Evolutionary conservation across 2,888 invertebrate genomes (phyloP).

Genomic region (Furcula furcula): DNA sequence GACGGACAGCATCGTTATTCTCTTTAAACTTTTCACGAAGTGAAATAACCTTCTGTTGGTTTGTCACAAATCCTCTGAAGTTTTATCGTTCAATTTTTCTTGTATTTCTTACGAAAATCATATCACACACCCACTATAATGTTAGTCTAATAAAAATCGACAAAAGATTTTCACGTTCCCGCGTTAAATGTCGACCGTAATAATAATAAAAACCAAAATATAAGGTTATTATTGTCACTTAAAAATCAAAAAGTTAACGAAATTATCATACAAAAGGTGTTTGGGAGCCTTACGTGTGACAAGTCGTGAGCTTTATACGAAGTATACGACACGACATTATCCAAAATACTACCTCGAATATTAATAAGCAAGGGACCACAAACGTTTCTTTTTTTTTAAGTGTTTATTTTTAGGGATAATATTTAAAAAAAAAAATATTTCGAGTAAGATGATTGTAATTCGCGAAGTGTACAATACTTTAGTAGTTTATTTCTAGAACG

Average conservation of each 20-base stretch:
- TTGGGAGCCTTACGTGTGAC: conserved; percentile 14
- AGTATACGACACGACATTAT: conserved; percentile 2
- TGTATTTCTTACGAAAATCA: too few relatives aligned
- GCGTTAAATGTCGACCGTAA: conserved; percentile 6
- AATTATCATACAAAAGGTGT: conserved; percentile 32
- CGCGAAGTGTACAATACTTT: too few relatives aligned
- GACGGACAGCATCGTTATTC: too few relatives aligned
- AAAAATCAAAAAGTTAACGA: conserved; percentile 11
- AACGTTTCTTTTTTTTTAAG: neutral
- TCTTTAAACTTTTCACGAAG: too few relatives aligned
- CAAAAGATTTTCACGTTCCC: neutral
- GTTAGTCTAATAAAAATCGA: neutral
- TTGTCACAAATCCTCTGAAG: too few relatives aligned
- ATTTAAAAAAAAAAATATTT: too few relatives aligned
- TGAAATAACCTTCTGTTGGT: too few relatives aligned
- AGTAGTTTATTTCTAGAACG: too few relatives aligned
- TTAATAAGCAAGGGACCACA: conserved; percentile 6
- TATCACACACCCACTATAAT: neutral
- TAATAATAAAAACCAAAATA: conserved; percentile 16
- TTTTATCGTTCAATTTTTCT: too few relatives aligned
- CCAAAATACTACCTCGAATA: conserved; percentile 16
- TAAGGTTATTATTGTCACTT: conserved; percentile 1
- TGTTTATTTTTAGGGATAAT: too few relatives aligned
- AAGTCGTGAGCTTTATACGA: conserved; percentile 19
- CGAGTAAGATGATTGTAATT: too few relatives aligned